Evolutionary conservation across 2,113 vertebrate species (phyloP), one percentile per base, ranked within the genome.

Genomic region (Colistium nudipinnis): DNA sequence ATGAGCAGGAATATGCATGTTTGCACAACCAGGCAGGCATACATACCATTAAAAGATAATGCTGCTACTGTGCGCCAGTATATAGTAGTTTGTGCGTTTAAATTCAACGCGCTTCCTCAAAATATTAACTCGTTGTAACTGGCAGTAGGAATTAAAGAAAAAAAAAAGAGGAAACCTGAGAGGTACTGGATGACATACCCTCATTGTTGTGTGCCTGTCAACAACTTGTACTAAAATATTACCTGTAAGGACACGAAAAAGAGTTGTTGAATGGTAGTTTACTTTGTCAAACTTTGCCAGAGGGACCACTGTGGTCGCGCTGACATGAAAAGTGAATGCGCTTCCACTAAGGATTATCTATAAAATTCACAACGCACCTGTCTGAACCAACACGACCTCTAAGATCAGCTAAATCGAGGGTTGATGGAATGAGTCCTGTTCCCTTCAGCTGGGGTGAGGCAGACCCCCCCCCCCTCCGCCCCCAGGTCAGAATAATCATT

Each of bases 91-190:
- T 57, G 39, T 44, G 20, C 2, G 0, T 73, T 57, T n/a, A 30
- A 45, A 61, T 60, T 8, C 31, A 81, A 47, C 53, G 55, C 3
- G 13, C 71, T 86, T 89, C 76, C 76, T 85, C 62, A 80, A 76
- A 83, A 80, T 71, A 69, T 69, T 59, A 79, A 77, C 72, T 27
- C 3, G n/a, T 31, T 43, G 0, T 41, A 35, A 74, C 36, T 12
- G 61, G 47, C n/a, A 74, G 11, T 54, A 73, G 72, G 55, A 77
- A 78, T 55, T 28, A n/a, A 20, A 11, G n/a, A 30, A 48, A 19
- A 33, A 39, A 74, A 62, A 82, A 67, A 62, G 55, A 56, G 72
- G 47, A 79, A 78, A 56, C 17, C 1, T 13, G 35, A 51, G 20
- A 64, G 6, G 6, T 17, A 9, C 20, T 39, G 20, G 6, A 16